Evolutionary conservation across 2,888 invertebrate species (phyloP), one percentile per base, ranked within the genome.

Genomic region (Metacarcinus magister): DNA sequence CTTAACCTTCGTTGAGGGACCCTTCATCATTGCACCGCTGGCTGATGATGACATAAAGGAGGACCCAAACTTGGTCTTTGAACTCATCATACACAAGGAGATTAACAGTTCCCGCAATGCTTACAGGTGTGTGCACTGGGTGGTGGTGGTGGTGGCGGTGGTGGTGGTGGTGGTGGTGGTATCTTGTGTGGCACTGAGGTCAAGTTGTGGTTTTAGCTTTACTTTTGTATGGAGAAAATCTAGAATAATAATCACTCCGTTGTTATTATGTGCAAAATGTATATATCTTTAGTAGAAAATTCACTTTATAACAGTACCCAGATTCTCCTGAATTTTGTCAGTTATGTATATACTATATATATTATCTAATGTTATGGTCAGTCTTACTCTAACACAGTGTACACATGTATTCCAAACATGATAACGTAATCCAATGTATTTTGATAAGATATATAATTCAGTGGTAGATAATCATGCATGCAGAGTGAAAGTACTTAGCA

Each of bases 71-170:
- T 95, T 96, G 44, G 94, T 95, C 28, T 97, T 54, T 96, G 97
- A 97, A 93, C 94, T 97, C n/a, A 94, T 97, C 32, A 96, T 97
- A 32, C 97, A 97, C 95, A 96, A 95, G 67, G 96, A 96, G 87
- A 95, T 97, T 39, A 96, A 96, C 94, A 96, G 87, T 91, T 93
- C 96, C 16, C 95, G 96, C 43, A 96, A 97, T 93, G 96, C 96
- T 23, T 97, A 96, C 90, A 97, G 97, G 97, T 97, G 44, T 75
- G 16, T 46, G 1, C 10, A 60, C 39, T 13, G 75, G 19, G 46
- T 67, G n/a, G 44, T 16, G 39, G 8, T 67, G 87, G 87, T 39
- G 13, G 16, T 39, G 4, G n/a, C 28, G 39, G 39, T 87, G 87
- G 87, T 39, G 13, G 16, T 39, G 4, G n/a, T 82, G 39, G 39